Percentiles rank a stretch among this genome's conserved stretches.
Conservation (phyloP, 2,888 invertebrate genomes). For the Darwinula stevensoni region DNA sequence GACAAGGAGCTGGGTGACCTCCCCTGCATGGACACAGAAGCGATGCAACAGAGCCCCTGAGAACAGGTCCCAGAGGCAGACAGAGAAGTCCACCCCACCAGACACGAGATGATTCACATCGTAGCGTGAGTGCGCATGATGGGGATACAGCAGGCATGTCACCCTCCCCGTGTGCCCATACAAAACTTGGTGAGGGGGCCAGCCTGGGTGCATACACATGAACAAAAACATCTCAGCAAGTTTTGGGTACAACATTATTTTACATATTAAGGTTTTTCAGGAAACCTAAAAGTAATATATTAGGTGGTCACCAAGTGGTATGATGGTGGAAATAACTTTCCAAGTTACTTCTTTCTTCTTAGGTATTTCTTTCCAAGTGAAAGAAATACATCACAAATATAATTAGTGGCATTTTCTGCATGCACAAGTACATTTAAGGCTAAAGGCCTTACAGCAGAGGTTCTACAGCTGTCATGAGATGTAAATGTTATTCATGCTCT, state of each 20-base stretch:
- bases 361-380: too few species aligned
- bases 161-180: conserved; percentile 74
- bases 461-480: too few species aligned
- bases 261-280: conserved; percentile 5
- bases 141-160: conserved; percentile 79
- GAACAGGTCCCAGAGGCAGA: conserved; percentile 82
- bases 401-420: too few species aligned
- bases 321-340: too few species aligned
- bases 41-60: conserved; percentile 62
- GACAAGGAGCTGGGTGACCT: conserved; percentile 72
- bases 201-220: conserved; percentile 38
- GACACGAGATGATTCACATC: conserved; percentile 67
- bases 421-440: too few species aligned
- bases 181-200: conserved; percentile 58
- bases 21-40: conserved; percentile 93
- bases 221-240: conserved; percentile 6
- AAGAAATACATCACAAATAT: too few species aligned
- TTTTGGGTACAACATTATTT: background rate
- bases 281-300: too few species aligned
- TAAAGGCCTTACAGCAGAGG: too few species aligned
- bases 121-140: conserved; percentile 62
- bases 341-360: too few species aligned
- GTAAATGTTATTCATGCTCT: too few species aligned
- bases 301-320: background rate
- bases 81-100: conserved; percentile 91